Base-by-base conservation (phyloP, 2,888 invertebrate species). In the Tiliacea citrago region DNA sequence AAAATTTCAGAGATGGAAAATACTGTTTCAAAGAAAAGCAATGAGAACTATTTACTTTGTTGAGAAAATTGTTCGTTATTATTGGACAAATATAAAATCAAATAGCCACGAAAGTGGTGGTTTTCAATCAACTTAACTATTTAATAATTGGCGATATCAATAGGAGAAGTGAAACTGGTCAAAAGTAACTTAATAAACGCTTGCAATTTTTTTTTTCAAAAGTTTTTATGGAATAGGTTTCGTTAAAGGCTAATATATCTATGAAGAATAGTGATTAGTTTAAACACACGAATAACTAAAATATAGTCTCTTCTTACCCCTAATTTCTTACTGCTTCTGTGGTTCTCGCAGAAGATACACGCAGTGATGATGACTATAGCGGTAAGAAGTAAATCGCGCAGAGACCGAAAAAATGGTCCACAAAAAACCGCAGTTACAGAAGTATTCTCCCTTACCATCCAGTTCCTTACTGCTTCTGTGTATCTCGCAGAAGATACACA, bases 361-460 rank as follows among this genome's bases (percentile, higher is more conserved):
- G 97, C 97, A 67, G 97, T 97, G 92, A 98, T 98, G 89, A 98
- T 96, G 81, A 97, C 87, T 29, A n/a, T n/a, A 98, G 96, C 0
- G 98, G 98, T 47, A 98, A 92, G 91, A 98, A 98, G 94, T 98
- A 98, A 97, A 98, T 97, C 2, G 97, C 97, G 83, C 97, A 96
- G 45, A 98, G 96, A 85, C 98, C 98, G 94, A 98, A 97, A 73
- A 98, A 93, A 90, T 97, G 98, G 96, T 12, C 7, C 58, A 61
- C 18, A 47, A 16, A n/a, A 2, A 29, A 47, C 35, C 10, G 9
- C 16, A 29, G 9, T 42, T 0, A 68, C 9, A 3, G 13, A 51
- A 39, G 8, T 47, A 47, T 55, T 24, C n/a, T n/a, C 12, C 83
- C 95, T 95, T 83, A 97, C 97, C 97, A 86, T 94, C 95, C 0